Base-by-base conservation (phyloP, 2,797 vertebrate species). In the Hydrolagus colliei region DNA sequence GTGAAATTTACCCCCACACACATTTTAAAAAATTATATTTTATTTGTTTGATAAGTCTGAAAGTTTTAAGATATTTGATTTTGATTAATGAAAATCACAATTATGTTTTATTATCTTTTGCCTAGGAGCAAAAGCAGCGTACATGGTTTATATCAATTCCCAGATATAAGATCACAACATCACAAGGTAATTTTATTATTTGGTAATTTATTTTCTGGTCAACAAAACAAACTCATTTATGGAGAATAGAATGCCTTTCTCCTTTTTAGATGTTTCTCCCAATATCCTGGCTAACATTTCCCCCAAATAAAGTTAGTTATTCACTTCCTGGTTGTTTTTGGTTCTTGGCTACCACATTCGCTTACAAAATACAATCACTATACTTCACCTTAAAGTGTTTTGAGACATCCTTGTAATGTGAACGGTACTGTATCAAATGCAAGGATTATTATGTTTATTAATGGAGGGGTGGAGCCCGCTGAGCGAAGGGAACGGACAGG, bases 111-210 rank as follows among this genome's bases (percentile, higher is more conserved):
- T 52, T 52, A 52, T 52, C 41, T 84, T 71, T 84, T 6, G 71
- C 65, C 65, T 52, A 84, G 79, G 62, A 6, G 35, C 32, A 52
- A 4, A 0, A 84, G 20, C 41, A 0, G 65, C 18, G 10, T 84
- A 27, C 65, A 84, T 84, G 79, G 79, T 67, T 68, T 11, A 16
- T 84, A 18, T 4, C 9, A 4, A 12, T 84, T 18, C 32, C 79
- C 12, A 68, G 79, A 61, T 16, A 84, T 68, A 71, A 52, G 20
- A 11, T 84, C 20, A 20, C 8, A 71, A 1, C 10, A 20, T 9
- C 32, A 10, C 20, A 63, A 84, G 79, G 79, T 84, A 68, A 68
- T 84, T 68, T 82, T 67, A 32, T 52, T 61, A 41, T 68, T 27
- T 14, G 4, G 67, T 68, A 2, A 32, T 75, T 6, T 8, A 75